Evolutionary conservation across 2,888 invertebrate species (phyloP), one percentile per base, ranked within the genome.

Genomic region (Drosophila paranaensis): DNA sequence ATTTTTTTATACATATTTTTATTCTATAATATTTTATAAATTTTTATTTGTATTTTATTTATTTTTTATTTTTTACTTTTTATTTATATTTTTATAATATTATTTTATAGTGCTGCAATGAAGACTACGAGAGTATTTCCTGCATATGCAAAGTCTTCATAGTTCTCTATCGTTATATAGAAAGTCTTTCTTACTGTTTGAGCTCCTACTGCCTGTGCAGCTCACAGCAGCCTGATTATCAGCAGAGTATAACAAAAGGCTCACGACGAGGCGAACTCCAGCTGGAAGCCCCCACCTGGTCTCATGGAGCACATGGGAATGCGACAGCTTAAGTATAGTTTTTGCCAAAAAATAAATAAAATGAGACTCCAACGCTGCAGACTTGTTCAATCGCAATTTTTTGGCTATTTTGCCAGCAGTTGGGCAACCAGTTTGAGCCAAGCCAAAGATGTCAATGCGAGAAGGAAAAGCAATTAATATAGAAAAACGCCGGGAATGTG

Each of bases 381-480:
- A 46, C 58, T 58, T 64, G 63, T 67, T 61, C 33, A 64, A 71
- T 67, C 67, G 63, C 67, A 68, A 50, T 50, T 71, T 67, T 71
- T 71, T 35, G 68, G 61, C 2, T 39, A 56, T 67, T 62, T 66
- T 43, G 68, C 45, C 40, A 71, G 40, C 45, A 71, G 71, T 66
- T 75, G 78, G 14, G 71, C 76, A 84, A 88, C 86, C 86, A 74
- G 82, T 83, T 83, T 85, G 50, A n/a, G 65, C 71, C 64, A 79
- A 63, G 53, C 37, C 65, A 63, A 58, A 76, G 70, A 88, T 88
- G 88, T 84, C 83, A 88, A 79, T 65, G 70, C 53, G 60, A 61
- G 60, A 63, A 63, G 70, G 57, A 54, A 40, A 39, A 66, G 53
- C 37, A 16, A 53, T 43, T 37, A 51, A 33, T 57, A 58, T 35